Percentiles rank a stretch among this genome's conserved stretches.
These are phyloP conservation scores for Epinephelus awoara DNA, from an alignment of 2,797 vertebrate species.

Conservation along the genomic window DNA sequence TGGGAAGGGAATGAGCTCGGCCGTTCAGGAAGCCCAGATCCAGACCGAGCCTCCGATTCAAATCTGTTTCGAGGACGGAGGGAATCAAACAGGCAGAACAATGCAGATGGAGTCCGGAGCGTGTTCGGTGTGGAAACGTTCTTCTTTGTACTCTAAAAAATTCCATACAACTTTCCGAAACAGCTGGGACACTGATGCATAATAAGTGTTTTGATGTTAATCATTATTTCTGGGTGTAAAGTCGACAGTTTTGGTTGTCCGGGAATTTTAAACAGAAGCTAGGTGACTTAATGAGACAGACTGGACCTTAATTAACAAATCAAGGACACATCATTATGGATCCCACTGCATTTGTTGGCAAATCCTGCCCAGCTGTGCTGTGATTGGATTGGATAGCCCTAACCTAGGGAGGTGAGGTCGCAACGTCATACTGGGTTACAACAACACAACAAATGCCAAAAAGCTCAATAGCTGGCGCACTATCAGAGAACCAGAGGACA, in stretches of 20 bases:
- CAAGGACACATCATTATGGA: neutral
- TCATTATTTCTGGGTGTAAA: constrained; percentile 16
- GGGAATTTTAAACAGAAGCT: constrained; percentile 26
- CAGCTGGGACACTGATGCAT: constrained; percentile 2
- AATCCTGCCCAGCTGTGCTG: too few species aligned
- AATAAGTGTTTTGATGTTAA: constrained; percentile 13
- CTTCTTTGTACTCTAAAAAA: neutral
- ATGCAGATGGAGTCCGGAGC: constrained; percentile 39
- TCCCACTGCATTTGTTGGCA: too few species aligned
- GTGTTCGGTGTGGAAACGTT: neutral
- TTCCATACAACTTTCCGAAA: constrained; percentile 6
- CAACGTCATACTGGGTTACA: too few species aligned
- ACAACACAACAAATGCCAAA: too few species aligned
- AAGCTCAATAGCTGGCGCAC: too few species aligned
- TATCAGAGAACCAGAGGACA: too few species aligned
- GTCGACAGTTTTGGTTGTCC: constrained; percentile 19
- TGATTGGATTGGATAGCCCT: too few species aligned
- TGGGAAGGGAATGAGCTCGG: constrained; percentile 61
- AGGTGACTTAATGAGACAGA: constrained; percentile 29
- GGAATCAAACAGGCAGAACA: constrained; percentile 57
- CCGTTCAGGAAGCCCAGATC: constrained; percentile 60
- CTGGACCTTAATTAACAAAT: constrained; percentile 42
- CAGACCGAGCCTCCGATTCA: constrained; percentile 42
- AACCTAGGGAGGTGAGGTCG: too few species aligned
- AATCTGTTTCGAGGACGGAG: constrained; percentile 40